Evolutionary conservation across 2,113 vertebrate species (phyloP).

Genomic region (Mirza zaza): DNA sequence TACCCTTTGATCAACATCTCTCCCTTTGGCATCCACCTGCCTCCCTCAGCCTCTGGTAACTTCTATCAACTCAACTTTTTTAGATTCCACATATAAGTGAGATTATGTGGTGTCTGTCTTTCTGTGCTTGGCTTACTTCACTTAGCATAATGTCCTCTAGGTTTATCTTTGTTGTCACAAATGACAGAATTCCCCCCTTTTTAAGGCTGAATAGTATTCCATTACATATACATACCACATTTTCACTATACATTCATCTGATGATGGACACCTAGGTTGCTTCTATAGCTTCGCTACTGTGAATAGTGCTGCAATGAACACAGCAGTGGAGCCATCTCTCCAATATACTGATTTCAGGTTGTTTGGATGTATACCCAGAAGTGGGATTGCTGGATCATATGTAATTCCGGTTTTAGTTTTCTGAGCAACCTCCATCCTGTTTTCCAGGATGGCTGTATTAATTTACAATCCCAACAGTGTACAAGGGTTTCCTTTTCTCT

Average conservation of each 20-base stretch:
- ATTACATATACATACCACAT: neutral
- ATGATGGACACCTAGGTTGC: neutral
- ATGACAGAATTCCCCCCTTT: neutral
- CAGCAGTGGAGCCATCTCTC: neutral
- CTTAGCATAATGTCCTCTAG: neutral
- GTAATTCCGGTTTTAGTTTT: neutral
- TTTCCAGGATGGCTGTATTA: neutral
- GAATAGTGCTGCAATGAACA: neutral
- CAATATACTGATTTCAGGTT: neutral
- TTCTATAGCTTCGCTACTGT: neutral
- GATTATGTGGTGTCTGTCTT: neutral
- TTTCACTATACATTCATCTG: neutral
- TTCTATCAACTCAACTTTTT: neutral
- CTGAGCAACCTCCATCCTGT: neutral
- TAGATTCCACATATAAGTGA: neutral
- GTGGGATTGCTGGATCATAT: neutral
- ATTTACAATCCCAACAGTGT: neutral
- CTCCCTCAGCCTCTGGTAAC: neutral
- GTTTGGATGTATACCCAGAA: neutral
- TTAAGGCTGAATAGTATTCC: neutral
- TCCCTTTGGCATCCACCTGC: neutral
- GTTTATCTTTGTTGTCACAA: neutral
- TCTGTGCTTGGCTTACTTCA: neutral
- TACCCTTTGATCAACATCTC: neutral
- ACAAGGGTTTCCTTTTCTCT: neutral